A percentile compares a stretch with the other conserved stretches of the same genome.
Conservation (phyloP, 2,113 vertebrate species). For the Calidris pygmaea region DNA sequence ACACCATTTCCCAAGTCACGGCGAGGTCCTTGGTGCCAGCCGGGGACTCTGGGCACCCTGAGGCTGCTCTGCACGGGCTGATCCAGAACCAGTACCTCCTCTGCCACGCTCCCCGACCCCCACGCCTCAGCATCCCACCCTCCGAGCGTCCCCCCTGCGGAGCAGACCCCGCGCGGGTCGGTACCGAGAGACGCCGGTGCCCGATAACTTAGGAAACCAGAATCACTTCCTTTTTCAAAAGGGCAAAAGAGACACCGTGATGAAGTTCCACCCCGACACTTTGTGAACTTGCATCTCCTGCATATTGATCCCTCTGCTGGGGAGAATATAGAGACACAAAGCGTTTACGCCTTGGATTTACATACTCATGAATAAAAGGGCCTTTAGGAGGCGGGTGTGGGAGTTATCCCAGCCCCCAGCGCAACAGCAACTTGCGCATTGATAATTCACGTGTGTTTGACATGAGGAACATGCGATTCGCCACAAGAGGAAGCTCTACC, state of each 20-base stretch:
- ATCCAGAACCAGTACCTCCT: neutral
- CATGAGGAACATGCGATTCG: neutral
- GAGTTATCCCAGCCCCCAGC: neutral
- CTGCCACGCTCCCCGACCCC: neutral
- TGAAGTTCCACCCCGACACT: neutral
- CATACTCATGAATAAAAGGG: neutral
- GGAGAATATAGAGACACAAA: neutral
- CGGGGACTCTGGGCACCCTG: neutral
- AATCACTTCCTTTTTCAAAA: neutral
- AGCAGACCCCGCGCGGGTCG: neutral
- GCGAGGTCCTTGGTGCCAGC: neutral
- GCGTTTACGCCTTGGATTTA: neutral
- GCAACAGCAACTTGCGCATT: neutral
- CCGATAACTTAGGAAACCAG: neutral
- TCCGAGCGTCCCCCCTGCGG: neutral
- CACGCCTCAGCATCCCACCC: neutral
- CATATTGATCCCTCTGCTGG: slow-evolving; percentile 11
- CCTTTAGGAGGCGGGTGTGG: neutral
- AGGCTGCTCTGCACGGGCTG: neutral
- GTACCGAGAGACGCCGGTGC: neutral
- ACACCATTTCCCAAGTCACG: neutral
- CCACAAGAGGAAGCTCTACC: slow-evolving; percentile 7
- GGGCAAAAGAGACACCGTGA: neutral
- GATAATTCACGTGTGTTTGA: neutral
- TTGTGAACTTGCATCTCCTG: neutral